Conservation (phyloP, 2,113 vertebrate species). For the Lampris incognitus region DNA sequence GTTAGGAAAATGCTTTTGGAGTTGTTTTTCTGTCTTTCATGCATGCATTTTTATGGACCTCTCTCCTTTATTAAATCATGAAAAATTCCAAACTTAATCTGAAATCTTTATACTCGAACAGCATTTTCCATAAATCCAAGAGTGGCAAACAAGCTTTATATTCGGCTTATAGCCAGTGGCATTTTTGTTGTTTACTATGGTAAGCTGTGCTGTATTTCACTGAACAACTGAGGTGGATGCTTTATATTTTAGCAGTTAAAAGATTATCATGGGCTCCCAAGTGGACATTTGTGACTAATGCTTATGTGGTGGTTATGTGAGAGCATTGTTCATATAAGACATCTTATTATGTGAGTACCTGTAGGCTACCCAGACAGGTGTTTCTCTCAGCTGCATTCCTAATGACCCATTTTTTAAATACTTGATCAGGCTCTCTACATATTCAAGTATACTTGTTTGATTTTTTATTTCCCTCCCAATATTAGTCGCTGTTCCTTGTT, state of each 20-base stretch:
- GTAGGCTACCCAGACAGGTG: constrained; percentile 54
- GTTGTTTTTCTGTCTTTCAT: no score
- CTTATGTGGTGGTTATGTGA: constrained; percentile 14
- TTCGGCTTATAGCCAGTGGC: background rate
- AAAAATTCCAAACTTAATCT: background rate
- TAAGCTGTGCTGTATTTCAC: background rate
- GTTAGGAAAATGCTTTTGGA: background rate
- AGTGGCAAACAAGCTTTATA: background rate
- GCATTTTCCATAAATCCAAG: background rate
- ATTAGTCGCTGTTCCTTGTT: constrained; percentile 5
- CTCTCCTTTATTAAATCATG: background rate
- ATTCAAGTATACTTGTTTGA: constrained; percentile 51
- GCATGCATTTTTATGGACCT: no score
- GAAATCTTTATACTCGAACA: background rate
- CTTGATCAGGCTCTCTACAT: constrained; percentile 24
- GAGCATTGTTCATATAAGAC: constrained; percentile 60
- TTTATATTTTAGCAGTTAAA: constrained; percentile 40
- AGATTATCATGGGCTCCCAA: constrained; percentile 58
- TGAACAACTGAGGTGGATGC: background rate
- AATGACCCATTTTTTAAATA: constrained; percentile 68
- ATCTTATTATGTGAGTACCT: constrained; percentile 66
- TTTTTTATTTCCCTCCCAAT: constrained; percentile 51
- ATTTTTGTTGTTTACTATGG: background rate
- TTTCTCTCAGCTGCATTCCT: constrained; percentile 41
- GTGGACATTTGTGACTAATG: constrained; percentile 41